These are phyloP conservation scores for Oxyruncus cristatus DNA, from an alignment of 2,113 vertebrate species.

Conservation along the genomic window DNA sequence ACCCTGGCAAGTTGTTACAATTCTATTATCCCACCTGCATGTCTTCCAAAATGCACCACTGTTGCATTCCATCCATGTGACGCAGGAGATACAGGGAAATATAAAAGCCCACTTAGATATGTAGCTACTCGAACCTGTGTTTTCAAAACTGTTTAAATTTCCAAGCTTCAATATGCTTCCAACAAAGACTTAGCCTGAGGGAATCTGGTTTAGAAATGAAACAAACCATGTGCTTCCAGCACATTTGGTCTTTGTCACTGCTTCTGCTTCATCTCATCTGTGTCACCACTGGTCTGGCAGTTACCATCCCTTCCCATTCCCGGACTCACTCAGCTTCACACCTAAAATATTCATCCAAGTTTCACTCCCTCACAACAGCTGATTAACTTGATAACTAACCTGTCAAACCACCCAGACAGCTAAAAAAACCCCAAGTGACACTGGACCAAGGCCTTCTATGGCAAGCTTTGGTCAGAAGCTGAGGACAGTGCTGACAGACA, in stretches of 20 bases:
- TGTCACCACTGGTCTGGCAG: not conserved
- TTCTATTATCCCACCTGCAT: not conserved
- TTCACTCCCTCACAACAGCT: not conserved
- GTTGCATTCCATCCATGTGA: not conserved
- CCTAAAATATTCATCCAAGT: not conserved
- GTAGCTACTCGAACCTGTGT: not conserved
- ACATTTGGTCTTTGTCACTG: not conserved
- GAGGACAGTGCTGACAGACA: not conserved
- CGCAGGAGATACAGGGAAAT: not conserved
- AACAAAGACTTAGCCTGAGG: not conserved
- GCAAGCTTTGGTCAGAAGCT: not conserved
- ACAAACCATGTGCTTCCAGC: not conserved
- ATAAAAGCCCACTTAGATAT: not conserved
- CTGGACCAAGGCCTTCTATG: not conserved
- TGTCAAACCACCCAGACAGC: not conserved
- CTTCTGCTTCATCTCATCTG: not conserved
- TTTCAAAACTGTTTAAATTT: not conserved
- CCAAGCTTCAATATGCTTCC: not conserved
- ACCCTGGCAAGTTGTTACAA: not conserved
- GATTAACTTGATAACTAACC: not conserved
- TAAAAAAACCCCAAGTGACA: not conserved
- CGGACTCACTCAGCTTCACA: not conserved
- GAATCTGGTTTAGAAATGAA: not conserved
- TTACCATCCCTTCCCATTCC: not conserved
- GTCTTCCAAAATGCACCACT: not conserved